Conservation (phyloP, 2,888 invertebrate genomes). For the Esperia sulphurella region DNA sequence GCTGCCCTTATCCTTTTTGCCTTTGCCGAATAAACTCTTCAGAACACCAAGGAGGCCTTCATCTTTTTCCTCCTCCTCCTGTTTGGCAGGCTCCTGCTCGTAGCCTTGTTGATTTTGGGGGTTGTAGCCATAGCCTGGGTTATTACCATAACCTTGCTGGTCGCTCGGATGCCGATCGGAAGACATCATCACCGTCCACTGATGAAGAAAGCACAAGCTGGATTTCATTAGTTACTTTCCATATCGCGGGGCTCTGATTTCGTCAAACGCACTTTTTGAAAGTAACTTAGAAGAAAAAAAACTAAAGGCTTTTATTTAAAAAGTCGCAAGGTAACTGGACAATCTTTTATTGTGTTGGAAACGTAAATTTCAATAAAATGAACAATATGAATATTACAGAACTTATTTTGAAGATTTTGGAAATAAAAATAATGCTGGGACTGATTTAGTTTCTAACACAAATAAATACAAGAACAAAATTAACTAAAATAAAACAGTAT, state of each 20-base stretch:
- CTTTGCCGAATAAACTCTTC: conserved; percentile 47
- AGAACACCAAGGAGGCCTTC: conserved; percentile 44
- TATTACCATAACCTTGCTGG: conserved; percentile 11
- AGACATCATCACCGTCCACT: conserved; percentile 46
- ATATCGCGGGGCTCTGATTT: conserved; percentile 60
- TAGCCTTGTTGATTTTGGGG: conserved; percentile 11
- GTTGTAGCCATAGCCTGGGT: conserved; percentile 3
- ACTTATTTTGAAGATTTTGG: no score
- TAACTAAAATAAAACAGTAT: no score
- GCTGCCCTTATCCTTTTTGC: conserved; percentile 34
- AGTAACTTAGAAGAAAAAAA: background rate
- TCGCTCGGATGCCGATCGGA: conserved; percentile 7
- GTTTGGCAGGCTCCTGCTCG: conserved; percentile 5
- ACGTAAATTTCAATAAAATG: no score
- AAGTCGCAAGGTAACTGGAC: conserved; percentile 31
- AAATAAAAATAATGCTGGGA: no score
- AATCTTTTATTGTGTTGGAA: background rate
- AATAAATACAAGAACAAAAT: no score
- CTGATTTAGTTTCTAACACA: no score
- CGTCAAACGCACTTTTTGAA: conserved; percentile 68
- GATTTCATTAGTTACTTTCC: conserved; percentile 69
- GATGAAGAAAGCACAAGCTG: conserved; percentile 75
- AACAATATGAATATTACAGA: no score
- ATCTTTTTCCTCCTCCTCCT: conserved; percentile 27
- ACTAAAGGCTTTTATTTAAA: conserved; percentile 12